Evolutionary conservation across 1,140 invertebrate species (phyloP).

Genomic region (Drosophila willistoni): DNA sequence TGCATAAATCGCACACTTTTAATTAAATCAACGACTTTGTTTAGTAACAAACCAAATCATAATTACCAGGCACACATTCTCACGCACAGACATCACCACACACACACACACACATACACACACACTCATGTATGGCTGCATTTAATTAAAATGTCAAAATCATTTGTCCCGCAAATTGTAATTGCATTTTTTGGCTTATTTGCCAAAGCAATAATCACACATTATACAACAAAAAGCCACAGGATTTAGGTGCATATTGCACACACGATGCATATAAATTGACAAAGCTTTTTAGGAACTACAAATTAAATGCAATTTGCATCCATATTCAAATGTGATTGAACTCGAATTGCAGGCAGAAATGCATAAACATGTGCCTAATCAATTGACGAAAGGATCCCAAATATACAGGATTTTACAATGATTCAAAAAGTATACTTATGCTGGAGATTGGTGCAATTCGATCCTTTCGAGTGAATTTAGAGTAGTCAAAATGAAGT

Average conservation of each 20-base stretch:
- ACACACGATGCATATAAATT: slow-evolving; percentile 44
- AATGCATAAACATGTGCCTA: no score
- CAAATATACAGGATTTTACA: no score
- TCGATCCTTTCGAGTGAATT: no score
- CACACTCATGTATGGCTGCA: slow-evolving; percentile 14
- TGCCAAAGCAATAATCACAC: slow-evolving; percentile 44
- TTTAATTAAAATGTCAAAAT: slow-evolving; percentile 57
- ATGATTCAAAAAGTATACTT: no score
- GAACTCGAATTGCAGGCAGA: not conserved
- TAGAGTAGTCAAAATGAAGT: no score
- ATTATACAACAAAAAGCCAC: slow-evolving; percentile 52
- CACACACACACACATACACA: not conserved
- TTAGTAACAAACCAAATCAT: slow-evolving; percentile 38
- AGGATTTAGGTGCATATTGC: slow-evolving; percentile 65
- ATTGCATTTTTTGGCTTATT: slow-evolving; percentile 49
- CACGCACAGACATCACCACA: not conserved
- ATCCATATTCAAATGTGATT: not conserved
- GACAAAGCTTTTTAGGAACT: slow-evolving; percentile 2
- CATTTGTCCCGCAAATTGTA: slow-evolving; percentile 45
- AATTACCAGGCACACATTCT: slow-evolving; percentile 23
- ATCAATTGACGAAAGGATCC: no score
- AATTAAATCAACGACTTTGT: slow-evolving; percentile 51
- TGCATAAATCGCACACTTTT: slow-evolving; percentile 42
- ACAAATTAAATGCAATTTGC: slow-evolving; percentile 1
- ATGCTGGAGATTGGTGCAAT: no score